phyloP scores from a whole-genome alignment of 1,140 invertebrate genomes.

The Saccostrea echinata region DNA sequence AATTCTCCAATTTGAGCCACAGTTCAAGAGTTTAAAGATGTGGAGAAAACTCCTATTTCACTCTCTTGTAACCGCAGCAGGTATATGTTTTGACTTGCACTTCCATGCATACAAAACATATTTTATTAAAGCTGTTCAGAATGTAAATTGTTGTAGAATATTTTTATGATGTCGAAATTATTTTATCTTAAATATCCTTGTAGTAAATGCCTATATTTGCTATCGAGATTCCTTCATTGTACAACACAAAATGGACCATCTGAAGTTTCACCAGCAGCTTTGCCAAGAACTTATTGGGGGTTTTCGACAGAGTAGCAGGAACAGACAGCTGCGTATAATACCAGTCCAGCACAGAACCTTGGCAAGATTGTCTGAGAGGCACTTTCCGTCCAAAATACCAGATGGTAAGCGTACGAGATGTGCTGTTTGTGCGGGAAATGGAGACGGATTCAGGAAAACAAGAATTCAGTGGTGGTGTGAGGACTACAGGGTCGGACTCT shows the following conservation, averaged over 20 bases:
- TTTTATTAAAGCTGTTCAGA: too few relatives aligned
- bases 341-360: too few relatives aligned
- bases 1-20: conserved; percentile 19
- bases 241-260: not conserved
- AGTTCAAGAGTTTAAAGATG: conserved; percentile 40
- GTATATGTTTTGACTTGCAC: not conserved
- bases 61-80: not conserved
- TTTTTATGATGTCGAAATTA: too few relatives aligned
- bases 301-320: not conserved
- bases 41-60: conserved; percentile 30
- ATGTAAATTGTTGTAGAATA: too few relatives aligned
- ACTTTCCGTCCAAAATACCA: too few relatives aligned
- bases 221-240: not conserved
- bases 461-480: conserved; percentile 27
- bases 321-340: not conserved
- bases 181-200: too few relatives aligned
- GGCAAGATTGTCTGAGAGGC: too few relatives aligned
- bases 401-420: too few relatives aligned
- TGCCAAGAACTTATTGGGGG: conserved; percentile 16
- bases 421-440: not conserved
- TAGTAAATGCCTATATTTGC: conserved; percentile 26
- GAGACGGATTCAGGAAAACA: not conserved
- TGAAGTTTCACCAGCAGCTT: conserved; percentile 18
- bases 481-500: not conserved
- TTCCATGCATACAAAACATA: not conserved